phyloP scores from a whole-genome alignment of 30 jellyfish, hydroid and myxozoan species.

The Catostylus mosaicus region DNA sequence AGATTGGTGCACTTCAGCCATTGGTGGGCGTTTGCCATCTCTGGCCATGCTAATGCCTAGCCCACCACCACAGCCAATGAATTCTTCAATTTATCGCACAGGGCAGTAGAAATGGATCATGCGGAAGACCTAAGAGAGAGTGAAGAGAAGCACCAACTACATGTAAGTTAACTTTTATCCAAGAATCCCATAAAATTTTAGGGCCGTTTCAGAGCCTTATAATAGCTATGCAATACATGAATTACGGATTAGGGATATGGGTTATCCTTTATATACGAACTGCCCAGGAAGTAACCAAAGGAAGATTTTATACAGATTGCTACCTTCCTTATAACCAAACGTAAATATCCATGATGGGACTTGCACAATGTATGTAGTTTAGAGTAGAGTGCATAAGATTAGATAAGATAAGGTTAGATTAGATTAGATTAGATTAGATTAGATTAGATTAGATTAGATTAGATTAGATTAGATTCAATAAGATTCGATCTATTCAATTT shows the following conservation, averaged over 20 bases:
- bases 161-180: too few species aligned
- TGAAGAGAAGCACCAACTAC: conserved; percentile 26
- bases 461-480: not conserved
- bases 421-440: not conserved
- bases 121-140: conserved; percentile 17
- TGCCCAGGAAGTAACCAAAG: too few species aligned
- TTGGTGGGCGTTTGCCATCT: not conserved
- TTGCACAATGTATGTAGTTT: not conserved
- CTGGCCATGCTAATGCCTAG: not conserved
- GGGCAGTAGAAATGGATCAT: conserved; percentile 55
- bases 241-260: too few species aligned
- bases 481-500: conserved; percentile 29
- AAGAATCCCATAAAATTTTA: too few species aligned
- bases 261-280: too few species aligned
- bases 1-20: too few species aligned
- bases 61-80: not conserved
- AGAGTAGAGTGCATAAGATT: not conserved
- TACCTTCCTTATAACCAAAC: too few species aligned
- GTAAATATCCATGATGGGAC: too few species aligned
- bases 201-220: too few species aligned
- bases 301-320: too few species aligned
- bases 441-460: not conserved
- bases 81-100: not conserved
- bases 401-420: not conserved
- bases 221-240: too few species aligned